Evolutionary conservation across 35 echinoderm and acorn worm genomes (phyloP).

Genomic region (Anneissia japonica): DNA sequence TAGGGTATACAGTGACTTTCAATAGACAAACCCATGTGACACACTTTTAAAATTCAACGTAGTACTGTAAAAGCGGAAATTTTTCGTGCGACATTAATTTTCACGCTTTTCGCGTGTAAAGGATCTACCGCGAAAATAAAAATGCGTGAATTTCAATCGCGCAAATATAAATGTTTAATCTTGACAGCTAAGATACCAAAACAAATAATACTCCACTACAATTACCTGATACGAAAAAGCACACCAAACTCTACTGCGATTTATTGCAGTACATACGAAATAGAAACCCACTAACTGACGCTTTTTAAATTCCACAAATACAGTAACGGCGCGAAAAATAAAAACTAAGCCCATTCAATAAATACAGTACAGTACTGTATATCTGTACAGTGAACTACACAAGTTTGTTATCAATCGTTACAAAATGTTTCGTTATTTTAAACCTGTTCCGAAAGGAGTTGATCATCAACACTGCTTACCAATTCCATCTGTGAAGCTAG

Average conservation of each 20-base stretch:
- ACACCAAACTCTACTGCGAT: neutral
- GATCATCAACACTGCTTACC: neutral
- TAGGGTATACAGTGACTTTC: no score
- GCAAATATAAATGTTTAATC: neutral
- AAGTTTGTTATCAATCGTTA: no score
- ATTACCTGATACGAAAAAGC: neutral
- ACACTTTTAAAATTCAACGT: no score
- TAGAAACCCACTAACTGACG: neutral
- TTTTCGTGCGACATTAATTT: conserved; percentile 10
- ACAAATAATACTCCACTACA: neutral
- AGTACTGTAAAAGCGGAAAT: neutral
- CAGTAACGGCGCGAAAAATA: no score
- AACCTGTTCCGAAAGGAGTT: neutral
- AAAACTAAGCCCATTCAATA: no score
- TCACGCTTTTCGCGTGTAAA: conserved; percentile 16
- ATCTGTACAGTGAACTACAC: no score
- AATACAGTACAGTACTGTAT: no score
- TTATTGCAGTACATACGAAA: neutral
- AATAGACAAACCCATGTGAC: no score
- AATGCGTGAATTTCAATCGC: neutral
- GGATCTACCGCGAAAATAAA: conserved; percentile 5
- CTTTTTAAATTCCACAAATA: neutral
- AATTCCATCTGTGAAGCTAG: neutral
- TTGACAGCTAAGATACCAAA: no score
- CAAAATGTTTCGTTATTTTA: no score